Base-by-base conservation (phyloP, 2,888 invertebrate genomes). In the Aromia moschata region DNA sequence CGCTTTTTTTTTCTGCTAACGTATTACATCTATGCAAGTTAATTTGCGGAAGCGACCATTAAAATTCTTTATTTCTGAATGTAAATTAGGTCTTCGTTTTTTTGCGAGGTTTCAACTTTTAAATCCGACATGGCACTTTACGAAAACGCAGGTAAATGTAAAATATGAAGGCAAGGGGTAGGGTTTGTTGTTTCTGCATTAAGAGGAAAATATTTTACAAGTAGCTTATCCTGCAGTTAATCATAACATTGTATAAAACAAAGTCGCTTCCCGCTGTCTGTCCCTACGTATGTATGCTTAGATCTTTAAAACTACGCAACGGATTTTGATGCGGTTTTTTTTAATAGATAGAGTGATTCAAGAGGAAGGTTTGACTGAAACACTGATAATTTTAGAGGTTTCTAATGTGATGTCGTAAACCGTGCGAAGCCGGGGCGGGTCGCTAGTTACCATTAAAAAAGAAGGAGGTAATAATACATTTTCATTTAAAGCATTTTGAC, bases 11-110 rank as follows among this genome's bases (percentile, higher is more conserved):
- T 33, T 33, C n/a, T 33, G 33, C 33, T 10, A 33, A 10, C n/a
- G 33, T 33, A 33, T 43, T n/a, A 43, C 18, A n/a, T 43, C 18
- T 43, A 43, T 43, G 43, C 20, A 40, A 43, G 18, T 43, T 18
- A 18, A 43, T 18, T 43, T 43, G 43, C 43, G 12, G 20, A 12
- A 1, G 12, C 10, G 12, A 7, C 18, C 5, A 4, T 43, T 33
- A 33, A 33, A 33, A 33, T 33, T 33, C 33, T 33, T 33, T 33
- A 33, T 20, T 30, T 30, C 30, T 30, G 9, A 12, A 14, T 30
- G 20, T 30, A 30, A 44, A 44, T 44, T 44, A 30, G 33, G 11
- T 10, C 5, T 5, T 43, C 30, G 30, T 44, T 43, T 44, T 25
- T 30, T 44, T 30, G 9, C 25, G 43, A 20, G 43, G 30, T 4